phyloP scores from a whole-genome alignment of 2,797 vertebrate species.

The Pagetopsis macropterus region DNA sequence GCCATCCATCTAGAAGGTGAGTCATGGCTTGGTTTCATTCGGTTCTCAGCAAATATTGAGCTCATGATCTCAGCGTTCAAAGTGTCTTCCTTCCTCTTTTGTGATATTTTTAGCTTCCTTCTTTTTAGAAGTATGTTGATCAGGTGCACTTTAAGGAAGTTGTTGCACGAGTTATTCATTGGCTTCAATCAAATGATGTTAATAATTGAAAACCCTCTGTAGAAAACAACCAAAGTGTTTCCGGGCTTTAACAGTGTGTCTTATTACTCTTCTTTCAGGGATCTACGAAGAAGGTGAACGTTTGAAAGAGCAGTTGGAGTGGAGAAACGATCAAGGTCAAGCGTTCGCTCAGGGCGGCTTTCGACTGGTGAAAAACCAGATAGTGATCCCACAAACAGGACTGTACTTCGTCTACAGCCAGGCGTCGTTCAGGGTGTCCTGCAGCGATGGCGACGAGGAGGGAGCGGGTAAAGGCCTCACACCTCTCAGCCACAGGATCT shows the following conservation, averaged over 20 bases:
- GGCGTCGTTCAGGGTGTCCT: constrained; percentile 78
- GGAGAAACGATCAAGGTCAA: constrained; percentile 70
- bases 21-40: constrained; percentile 36
- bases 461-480: accelerated
- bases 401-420: constrained; percentile 87
- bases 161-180: constrained; percentile 19
- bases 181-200: constrained; percentile 1
- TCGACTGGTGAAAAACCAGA: constrained; percentile 62
- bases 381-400: constrained; percentile 70
- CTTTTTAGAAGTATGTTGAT: not conserved
- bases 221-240: not conserved
- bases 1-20: constrained; percentile 86
- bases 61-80: constrained; percentile 13
- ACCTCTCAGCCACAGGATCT: constrained; percentile 76
- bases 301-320: constrained; percentile 33
- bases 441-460: constrained; percentile 14
- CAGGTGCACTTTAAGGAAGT: constrained; percentile 13
- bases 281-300: constrained; percentile 26
- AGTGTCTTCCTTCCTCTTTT: not conserved
- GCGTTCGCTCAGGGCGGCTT: constrained; percentile 77
- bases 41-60: constrained; percentile 23
- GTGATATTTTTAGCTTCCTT: not conserved
- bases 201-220: not conserved
- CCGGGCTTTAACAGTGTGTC: not conserved
- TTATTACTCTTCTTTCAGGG: constrained; percentile 29